A percentile compares a stretch with the other conserved stretches of the same genome.
Evolutionary conservation across 1,140 invertebrate species (phyloP).

Genomic region (Lepidurus packardi): DNA sequence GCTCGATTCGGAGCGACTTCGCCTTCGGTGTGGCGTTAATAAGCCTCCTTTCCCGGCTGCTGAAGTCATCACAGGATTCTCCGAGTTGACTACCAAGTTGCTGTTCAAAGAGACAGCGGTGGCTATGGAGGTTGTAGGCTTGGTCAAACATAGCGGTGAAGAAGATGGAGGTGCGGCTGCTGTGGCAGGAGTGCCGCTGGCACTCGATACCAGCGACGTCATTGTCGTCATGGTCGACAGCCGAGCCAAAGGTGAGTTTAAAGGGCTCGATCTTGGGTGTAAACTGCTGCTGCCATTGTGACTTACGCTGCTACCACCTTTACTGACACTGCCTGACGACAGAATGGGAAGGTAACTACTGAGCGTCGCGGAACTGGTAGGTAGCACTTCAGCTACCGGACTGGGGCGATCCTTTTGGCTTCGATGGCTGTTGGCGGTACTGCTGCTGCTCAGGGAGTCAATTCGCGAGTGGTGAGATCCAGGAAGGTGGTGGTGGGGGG

Average conservation of each 20-base stretch:
- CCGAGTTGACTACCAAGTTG: neutral
- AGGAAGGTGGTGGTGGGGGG: conserved; percentile 42
- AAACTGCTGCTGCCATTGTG: neutral
- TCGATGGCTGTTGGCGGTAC: conserved; percentile 42
- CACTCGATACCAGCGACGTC: neutral
- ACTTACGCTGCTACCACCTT: neutral
- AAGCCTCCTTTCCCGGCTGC: conserved; percentile 34
- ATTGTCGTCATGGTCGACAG: neutral
- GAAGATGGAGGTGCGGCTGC: conserved; percentile 43
- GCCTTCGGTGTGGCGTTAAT: conserved; percentile 40
- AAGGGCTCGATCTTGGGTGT: neutral
- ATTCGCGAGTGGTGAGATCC: conserved; percentile 31
- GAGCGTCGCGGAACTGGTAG: neutral
- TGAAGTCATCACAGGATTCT: conserved; percentile 43
- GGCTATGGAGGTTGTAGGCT: conserved; percentile 56
- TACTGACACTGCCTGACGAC: neutral
- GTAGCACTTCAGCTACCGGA: conserved; percentile 43
- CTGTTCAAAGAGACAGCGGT: conserved; percentile 44
- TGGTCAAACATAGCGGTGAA: conserved; percentile 33
- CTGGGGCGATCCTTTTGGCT: conserved; percentile 40
- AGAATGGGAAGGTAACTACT: conserved; percentile 13
- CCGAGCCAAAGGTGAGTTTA: conserved; percentile 4
- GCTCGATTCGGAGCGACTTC: conserved; percentile 29
- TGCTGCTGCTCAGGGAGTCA: conserved; percentile 33
- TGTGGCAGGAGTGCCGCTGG: neutral